Conservation (phyloP, 2,113 vertebrate genomes). For the Dissostichus mawsoni region DNA sequence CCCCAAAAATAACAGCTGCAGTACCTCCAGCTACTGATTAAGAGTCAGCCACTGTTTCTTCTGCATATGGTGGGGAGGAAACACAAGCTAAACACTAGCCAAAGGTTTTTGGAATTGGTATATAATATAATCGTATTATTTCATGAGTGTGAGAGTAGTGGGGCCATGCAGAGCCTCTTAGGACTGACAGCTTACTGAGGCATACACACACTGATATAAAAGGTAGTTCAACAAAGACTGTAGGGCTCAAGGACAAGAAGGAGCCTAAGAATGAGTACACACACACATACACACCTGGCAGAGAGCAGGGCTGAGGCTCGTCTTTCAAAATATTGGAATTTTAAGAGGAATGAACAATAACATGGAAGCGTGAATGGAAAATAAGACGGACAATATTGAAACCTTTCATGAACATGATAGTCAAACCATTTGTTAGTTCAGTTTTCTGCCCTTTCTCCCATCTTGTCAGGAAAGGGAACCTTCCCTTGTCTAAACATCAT, state of each 20-base stretch:
- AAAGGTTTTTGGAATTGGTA: not conserved
- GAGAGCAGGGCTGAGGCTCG: not conserved
- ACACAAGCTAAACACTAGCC: conserved; percentile 6
- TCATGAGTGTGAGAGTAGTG: not conserved
- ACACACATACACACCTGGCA: conserved; percentile 2
- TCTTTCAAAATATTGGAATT: conserved; percentile 37
- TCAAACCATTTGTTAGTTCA: conserved; percentile 15
- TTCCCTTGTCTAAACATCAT: conserved; percentile 14
- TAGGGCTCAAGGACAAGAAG: conserved; percentile 16
- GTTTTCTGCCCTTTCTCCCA: not conserved
- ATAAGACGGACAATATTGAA: conserved; percentile 1
- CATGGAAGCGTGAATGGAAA: conserved; percentile 14
- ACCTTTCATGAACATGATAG: not conserved
- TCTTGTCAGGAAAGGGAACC: not conserved
- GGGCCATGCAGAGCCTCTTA: not conserved
- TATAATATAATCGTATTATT: not conserved
- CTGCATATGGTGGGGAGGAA: conserved; percentile 16
- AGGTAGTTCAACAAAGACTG: conserved; percentile 26
- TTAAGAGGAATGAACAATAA: not conserved
- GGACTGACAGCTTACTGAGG: conserved; percentile 26
- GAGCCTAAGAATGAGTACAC: not conserved
- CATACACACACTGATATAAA: not conserved
- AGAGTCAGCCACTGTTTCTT: conserved; percentile 49
- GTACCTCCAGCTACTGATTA: conserved; percentile 62
- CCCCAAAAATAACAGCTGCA: conserved; percentile 63